These are phyloP conservation scores for Euplagia quadripunctaria DNA, from an alignment of 2,888 invertebrate species.

Conservation along the genomic window DNA sequence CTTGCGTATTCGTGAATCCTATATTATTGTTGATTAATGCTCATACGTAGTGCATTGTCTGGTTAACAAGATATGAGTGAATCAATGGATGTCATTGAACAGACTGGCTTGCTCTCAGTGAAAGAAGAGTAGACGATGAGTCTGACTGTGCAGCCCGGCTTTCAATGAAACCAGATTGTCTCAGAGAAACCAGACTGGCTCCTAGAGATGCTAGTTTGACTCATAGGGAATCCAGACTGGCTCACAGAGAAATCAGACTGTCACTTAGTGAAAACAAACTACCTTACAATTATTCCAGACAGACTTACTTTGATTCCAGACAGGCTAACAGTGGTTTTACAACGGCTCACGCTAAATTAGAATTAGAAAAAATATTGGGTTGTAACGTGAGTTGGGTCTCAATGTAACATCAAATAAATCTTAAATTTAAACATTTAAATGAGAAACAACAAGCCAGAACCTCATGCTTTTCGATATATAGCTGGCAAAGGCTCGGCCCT, in stretches of 20 bases:
- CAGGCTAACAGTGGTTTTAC: background rate
- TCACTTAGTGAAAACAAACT: background rate
- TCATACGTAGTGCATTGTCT: no score
- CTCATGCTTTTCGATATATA: constrained; percentile 73
- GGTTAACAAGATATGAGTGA: background rate
- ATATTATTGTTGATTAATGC: no score
- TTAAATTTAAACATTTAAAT: constrained; percentile 5
- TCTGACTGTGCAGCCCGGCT: no score
- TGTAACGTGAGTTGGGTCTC: constrained; percentile 1
- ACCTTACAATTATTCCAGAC: background rate
- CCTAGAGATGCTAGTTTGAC: background rate
- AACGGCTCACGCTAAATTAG: background rate
- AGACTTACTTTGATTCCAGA: background rate
- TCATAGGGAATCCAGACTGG: background rate
- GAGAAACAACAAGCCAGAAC: constrained; percentile 70
- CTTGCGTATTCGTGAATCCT: no score
- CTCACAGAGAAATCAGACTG: background rate
- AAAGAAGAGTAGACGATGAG: no score
- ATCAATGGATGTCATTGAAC: background rate
- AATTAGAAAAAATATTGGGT: background rate
- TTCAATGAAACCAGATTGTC: no score
- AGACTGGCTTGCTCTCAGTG: no score
- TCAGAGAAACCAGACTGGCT: no score
- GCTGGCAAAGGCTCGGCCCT: constrained; percentile 69
- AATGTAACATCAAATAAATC: constrained; percentile 21